Base-by-base conservation (phyloP, 2,113 vertebrate genomes). In the Pollimyrus isidori region DNA sequence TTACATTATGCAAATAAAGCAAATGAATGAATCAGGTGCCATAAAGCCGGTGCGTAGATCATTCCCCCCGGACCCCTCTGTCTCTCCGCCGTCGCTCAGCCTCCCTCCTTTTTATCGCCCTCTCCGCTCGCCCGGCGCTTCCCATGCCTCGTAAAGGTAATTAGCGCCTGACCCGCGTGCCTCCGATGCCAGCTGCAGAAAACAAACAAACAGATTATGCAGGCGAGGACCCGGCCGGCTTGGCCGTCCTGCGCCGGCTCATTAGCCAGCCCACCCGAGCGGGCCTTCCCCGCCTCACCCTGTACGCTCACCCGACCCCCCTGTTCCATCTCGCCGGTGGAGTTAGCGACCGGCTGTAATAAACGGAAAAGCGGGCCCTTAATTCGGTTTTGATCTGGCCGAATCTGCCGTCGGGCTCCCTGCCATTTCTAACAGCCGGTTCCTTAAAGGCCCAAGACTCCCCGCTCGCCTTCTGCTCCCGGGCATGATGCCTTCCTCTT, bases 1-100 rank as follows among this genome's bases (percentile, higher is more conserved):
- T 87, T 45, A 58, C 52, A 87, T 62, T 87, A 87, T 87, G 86
- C 86, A 58, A 87, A 65, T 62, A 87, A 53, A 62, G 35, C 10
- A 3, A 62, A 87, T 42, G 65, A 58, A 87, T 87, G 86, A 87
- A 53, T 62, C 19, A 65, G 86, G 86, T 84, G 10, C 86, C 53
- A 50, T 87, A 46, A 87, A 87, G 23, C 3, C 13, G 7, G 35
- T 7, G 19, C 35, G 35, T 62, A 87, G 53, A 87, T 42, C 39
- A 39, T 46, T 50, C 53, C 86, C 52, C 39, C 7, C 39, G 10
- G 39, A 17, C 30, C 30, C 15, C 17, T 45, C 86, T 3, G 56
- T 58, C 5, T 49, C 42, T 87, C 26, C 39, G 50, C 13, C 0
- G 26, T 53, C n/a, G 17, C 49, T 49, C 83, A 1, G 23, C 46